phyloP scores from a whole-genome alignment of 2,113 vertebrate genomes.

The Mus musculus region DNA sequence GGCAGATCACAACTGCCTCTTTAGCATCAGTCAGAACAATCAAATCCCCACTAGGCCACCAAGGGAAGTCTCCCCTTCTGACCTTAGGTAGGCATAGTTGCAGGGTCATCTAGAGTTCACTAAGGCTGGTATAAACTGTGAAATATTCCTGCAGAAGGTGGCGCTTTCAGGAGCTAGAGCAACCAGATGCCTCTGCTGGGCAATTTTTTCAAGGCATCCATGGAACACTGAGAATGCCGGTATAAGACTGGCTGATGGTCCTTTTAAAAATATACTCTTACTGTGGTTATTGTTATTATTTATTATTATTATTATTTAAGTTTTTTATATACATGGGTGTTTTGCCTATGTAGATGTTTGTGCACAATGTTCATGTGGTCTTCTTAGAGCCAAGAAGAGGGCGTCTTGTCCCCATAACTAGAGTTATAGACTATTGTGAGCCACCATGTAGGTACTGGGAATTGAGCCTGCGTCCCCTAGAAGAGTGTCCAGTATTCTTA shows the following conservation, averaged over 20 bases:
- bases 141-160: background rate
- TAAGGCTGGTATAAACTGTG: background rate
- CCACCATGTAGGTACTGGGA: background rate
- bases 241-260: background rate
- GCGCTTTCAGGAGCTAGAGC: background rate
- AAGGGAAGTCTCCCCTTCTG: background rate
- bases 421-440: background rate
- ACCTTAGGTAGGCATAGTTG: background rate
- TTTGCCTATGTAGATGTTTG: background rate
- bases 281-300: background rate
- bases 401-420: too few species aligned
- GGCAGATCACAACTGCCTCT: background rate
- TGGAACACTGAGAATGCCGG: background rate
- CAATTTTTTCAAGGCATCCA: background rate
- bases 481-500: background rate
- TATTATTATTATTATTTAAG: background rate
- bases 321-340: background rate
- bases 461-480: background rate
- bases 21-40: background rate
- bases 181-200: background rate
- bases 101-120: background rate
- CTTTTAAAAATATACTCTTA: background rate
- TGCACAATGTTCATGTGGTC: background rate
- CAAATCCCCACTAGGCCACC: background rate
- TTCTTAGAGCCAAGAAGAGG: background rate